Evolutionary conservation across 1,140 invertebrate species (phyloP).

Genomic region (Trypoxylus dichotomus): DNA sequence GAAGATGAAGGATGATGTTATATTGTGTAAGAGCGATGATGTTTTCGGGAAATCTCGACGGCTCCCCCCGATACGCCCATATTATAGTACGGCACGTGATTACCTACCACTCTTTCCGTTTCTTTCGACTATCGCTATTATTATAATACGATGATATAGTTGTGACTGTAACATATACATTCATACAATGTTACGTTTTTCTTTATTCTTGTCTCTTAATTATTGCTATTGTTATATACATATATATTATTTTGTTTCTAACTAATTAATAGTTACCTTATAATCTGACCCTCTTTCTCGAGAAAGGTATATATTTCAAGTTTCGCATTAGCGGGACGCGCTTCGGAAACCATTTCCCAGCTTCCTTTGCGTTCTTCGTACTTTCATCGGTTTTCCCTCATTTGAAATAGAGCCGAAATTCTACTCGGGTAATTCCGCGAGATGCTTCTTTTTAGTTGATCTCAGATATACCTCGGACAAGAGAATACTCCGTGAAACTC

Average conservation of each 20-base stretch:
- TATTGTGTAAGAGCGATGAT: neutral
- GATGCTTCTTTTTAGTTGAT: no score
- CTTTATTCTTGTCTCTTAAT: constrained; percentile 18
- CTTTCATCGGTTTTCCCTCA: no score
- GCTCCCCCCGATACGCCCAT: neutral
- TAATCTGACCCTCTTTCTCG: no score
- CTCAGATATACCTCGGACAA: no score
- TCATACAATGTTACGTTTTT: constrained; percentile 15
- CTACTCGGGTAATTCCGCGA: no score
- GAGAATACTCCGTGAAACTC: no score
- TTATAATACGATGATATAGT: neutral
- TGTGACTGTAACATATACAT: constrained; percentile 21
- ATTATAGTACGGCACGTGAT: neutral
- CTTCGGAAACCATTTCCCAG: no score
- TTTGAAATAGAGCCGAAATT: no score
- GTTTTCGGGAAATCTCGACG: neutral
- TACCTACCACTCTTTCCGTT: neutral
- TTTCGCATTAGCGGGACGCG: no score
- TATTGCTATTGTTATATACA: neutral
- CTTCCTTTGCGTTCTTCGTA: no score
- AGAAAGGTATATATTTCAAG: no score
- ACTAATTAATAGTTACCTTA: neutral
- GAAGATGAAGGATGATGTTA: neutral
- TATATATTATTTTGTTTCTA: neutral
- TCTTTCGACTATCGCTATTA: neutral